These are phyloP conservation scores for Virgularia gustaviana DNA, from an alignment of 92 coral and sea anemone species.

Conservation along the genomic window DNA sequence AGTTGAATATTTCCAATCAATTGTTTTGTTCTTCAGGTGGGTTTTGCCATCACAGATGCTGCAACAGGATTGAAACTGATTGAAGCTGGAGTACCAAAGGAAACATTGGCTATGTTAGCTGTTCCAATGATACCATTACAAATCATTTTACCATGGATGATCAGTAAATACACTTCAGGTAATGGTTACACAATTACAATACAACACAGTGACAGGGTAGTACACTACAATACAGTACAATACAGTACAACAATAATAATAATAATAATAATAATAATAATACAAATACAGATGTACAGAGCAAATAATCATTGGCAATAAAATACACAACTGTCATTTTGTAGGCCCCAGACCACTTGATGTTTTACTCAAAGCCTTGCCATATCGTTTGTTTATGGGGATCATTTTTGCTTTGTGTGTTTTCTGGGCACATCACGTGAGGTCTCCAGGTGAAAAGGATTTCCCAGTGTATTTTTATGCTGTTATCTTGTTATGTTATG, in stretches of 20 bases:
- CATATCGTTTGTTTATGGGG: constrained; percentile 70
- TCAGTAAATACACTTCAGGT: constrained; percentile 94
- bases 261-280: no score
- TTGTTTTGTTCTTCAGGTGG: constrained; percentile 53
- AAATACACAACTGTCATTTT: background rate
- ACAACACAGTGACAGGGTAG: no score
- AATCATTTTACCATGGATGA: constrained; percentile 70
- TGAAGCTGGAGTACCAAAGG: constrained; percentile 98
- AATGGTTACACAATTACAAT: background rate
- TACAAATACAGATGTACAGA: no score
- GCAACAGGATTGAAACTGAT: constrained; percentile 88
- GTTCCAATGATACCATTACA: constrained; percentile 96
- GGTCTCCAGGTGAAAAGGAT: constrained; percentile 67
- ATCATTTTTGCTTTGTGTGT: constrained; percentile 69
- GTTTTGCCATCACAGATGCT: constrained; percentile 88
- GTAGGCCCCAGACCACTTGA: constrained; percentile 75
- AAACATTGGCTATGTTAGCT: constrained; percentile 89
- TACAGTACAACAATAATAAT: no score
- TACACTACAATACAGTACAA: no score
- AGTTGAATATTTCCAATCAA: background rate
- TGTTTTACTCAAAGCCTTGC: constrained; percentile 73
- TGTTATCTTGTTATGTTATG: constrained; percentile 67
- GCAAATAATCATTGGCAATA: background rate
- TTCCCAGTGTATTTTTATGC: constrained; percentile 75
- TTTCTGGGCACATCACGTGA: constrained; percentile 86